Evolutionary conservation across 2,888 invertebrate genomes (phyloP), one percentile per base, ranked within the genome.

Genomic region (Cephus rjabovi): DNA sequence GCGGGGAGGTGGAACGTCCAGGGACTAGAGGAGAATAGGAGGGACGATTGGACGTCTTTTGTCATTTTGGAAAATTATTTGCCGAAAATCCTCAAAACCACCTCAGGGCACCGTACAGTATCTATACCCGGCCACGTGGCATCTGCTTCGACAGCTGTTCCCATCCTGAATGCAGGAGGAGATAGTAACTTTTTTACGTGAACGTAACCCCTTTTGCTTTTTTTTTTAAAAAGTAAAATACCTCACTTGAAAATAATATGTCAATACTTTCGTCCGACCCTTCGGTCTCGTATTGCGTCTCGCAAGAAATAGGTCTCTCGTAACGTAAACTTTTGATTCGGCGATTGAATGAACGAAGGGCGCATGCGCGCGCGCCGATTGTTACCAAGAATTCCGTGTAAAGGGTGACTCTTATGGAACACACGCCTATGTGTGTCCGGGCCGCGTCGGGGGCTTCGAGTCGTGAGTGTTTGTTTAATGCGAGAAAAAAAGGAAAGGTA

Each of bases 71-170:
- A 56, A 56, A 56, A 23, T 23, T 2, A 56, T 23, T 9, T 2
- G 9, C 2, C 9, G 2, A 56, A 56, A 56, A 23, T 56, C 0
- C 56, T 23, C 23, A 23, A 56, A 56, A 23, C 2, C 23, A 23
- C 40, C 40, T 15, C 56, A 9, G 15, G 15, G 15, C 40, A 15
- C 1, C 15, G 1, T 9, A 56, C 6, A 1, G 23, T 56, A 23
- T 56, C 56, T 56, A 23, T 9, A 9, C 23, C 56, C 9, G 6
- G 81, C 83, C 85, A 84, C 86, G 87, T 86, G 84, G 85, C 88
- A 88, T 86, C 87, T 88, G 89, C 86, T 84, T 80, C 83, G 85
- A 87, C 89, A 89, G 88, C 89, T 89, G 89, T 87, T 84, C 79
- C 82, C 82, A 82, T 31, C 82, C 82, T 82, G 81, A 85, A 87